phyloP scores from a whole-genome alignment of 2,113 vertebrate species.

The Pandion haliaetus region DNA sequence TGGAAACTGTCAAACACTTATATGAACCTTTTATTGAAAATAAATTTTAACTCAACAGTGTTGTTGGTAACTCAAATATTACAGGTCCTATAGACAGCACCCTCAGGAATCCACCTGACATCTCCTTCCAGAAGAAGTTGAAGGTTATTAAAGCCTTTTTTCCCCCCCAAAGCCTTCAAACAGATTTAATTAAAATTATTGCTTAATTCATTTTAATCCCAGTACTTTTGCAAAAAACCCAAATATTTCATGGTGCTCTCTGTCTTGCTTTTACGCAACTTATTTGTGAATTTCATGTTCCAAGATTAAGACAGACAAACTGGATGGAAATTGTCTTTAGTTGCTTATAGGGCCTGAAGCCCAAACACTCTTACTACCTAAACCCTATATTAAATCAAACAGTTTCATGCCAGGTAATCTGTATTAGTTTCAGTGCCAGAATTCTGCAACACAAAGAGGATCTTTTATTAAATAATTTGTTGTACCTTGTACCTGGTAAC shows the following conservation, averaged over 20 bases:
- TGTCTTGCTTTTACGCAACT: background rate
- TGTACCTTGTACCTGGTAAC: background rate
- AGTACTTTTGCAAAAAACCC: background rate
- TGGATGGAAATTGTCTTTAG: background rate
- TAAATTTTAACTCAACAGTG: background rate
- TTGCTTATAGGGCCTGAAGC: background rate
- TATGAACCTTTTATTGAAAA: background rate
- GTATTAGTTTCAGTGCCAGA: background rate
- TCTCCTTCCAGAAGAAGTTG: background rate
- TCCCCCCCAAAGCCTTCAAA: background rate
- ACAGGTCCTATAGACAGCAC: background rate
- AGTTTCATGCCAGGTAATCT: background rate
- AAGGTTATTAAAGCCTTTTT: background rate
- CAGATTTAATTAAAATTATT: background rate
- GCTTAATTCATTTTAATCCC: background rate
- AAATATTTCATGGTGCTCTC: background rate
- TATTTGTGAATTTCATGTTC: background rate
- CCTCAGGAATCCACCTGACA: background rate
- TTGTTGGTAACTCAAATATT: background rate
- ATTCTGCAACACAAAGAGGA: background rate
- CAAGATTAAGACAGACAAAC: background rate
- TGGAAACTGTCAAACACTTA: background rate
- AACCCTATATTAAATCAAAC: background rate
- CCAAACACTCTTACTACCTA: background rate
- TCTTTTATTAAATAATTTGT: background rate